A percentile compares a stretch with the other conserved stretches of the same genome.
Conservation (phyloP, 2,888 invertebrate genomes). For the Metallyticus violacea region DNA sequence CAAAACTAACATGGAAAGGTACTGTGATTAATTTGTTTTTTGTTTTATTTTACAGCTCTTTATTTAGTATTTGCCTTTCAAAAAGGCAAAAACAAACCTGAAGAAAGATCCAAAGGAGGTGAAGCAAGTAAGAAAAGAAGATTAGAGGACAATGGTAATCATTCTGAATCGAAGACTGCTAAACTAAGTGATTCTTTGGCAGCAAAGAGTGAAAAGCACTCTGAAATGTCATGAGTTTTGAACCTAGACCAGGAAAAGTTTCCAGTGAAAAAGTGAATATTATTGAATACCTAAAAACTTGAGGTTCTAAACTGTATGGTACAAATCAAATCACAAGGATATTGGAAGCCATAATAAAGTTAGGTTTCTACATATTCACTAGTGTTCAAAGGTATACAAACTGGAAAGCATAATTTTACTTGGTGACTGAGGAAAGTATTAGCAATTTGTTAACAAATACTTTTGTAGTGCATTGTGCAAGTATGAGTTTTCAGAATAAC, state of each 20-base stretch:
- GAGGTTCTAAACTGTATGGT: no score
- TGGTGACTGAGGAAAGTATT: not conserved
- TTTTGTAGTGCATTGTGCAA: not conserved
- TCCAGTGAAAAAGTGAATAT: not conserved
- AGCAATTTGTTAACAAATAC: not conserved
- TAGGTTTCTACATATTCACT: no score
- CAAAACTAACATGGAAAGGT: no score
- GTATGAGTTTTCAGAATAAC: not conserved
- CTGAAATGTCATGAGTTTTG: not conserved
- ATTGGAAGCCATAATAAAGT: no score
- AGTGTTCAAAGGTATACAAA: not conserved
- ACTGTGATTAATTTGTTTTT: no score
- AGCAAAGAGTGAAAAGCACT: not conserved
- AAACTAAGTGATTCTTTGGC: not conserved
- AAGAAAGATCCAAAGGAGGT: not conserved
- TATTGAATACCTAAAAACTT: not conserved
- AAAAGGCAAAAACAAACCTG: slow-evolving; percentile 59
- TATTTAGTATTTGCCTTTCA: slow-evolving; percentile 82
- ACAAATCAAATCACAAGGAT: not conserved
- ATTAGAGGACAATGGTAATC: not conserved
- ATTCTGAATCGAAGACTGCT: not conserved
- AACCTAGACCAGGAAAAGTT: no score
- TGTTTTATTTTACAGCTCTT: slow-evolving; percentile 59
- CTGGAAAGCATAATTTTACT: not conserved
- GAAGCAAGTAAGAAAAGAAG: not conserved